phyloP scores from a whole-genome alignment of 2,888 invertebrate species.

The Drosophila longiperda region DNA sequence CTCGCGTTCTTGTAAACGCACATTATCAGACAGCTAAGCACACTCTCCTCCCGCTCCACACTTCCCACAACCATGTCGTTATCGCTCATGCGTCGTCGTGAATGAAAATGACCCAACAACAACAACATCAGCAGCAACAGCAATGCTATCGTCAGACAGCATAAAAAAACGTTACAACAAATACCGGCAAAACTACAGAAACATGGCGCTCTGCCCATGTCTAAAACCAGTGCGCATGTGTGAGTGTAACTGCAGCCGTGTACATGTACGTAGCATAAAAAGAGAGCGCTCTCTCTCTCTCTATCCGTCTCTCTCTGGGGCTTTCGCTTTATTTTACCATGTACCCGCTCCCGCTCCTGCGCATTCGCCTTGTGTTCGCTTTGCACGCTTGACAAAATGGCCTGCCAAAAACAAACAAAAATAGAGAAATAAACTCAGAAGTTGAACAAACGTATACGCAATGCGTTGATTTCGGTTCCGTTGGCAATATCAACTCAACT shows the following conservation, averaged over 20 bases:
- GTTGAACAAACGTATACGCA: slow-evolving; percentile 47
- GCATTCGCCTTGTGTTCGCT: not conserved
- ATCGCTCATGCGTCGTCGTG: slow-evolving; percentile 53
- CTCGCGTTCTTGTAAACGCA: slow-evolving; percentile 55
- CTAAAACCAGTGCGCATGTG: slow-evolving; percentile 53
- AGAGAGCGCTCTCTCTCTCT: slow-evolving; percentile 23
- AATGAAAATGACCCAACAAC: slow-evolving; percentile 55
- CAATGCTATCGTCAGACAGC: slow-evolving; percentile 21
- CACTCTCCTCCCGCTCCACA: not conserved
- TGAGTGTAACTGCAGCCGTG: slow-evolving; percentile 42
- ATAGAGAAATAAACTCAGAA: slow-evolving; percentile 5
- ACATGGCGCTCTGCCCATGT: slow-evolving; percentile 58
- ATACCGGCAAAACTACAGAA: slow-evolving; percentile 59
- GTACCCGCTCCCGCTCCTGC: slow-evolving; percentile 38
- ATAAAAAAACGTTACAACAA: slow-evolving; percentile 45
- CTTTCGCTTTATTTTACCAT: slow-evolving; percentile 32
- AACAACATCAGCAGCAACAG: slow-evolving; percentile 8
- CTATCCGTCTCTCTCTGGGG: slow-evolving; percentile 3
- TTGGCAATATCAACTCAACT: slow-evolving; percentile 27
- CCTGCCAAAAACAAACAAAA: slow-evolving; percentile 32
- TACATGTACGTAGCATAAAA: slow-evolving; percentile 20
- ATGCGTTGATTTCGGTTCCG: slow-evolving; percentile 40
- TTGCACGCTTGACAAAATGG: slow-evolving; percentile 43
- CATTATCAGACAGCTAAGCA: slow-evolving; percentile 54
- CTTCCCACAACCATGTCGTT: slow-evolving; percentile 14